Evolutionary conservation across 2,113 vertebrate genomes (phyloP).

Genomic region (Probosciger aterrimus): DNA sequence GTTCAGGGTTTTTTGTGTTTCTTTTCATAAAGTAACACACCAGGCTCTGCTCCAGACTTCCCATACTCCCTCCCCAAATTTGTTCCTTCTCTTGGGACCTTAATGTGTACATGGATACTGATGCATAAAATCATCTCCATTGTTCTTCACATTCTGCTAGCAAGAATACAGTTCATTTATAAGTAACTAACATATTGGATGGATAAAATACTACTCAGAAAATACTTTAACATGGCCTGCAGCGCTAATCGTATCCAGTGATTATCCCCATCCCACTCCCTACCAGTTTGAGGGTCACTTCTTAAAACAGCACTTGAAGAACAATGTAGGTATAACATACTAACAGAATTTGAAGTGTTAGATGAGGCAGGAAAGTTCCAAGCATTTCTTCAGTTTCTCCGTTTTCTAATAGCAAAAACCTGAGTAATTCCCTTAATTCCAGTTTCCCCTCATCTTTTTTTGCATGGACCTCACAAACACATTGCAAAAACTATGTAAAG

Average conservation of each 20-base stretch:
- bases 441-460: neutral
- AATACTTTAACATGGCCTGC: neutral
- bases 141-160: neutral
- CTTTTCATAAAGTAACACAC: neutral
- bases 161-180: neutral
- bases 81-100: neutral
- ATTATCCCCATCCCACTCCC: accelerated
- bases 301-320: neutral
- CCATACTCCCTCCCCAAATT: neutral
- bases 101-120: neutral
- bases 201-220: neutral
- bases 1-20: too few species aligned
- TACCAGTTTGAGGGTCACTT: neutral
- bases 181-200: neutral
- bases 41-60: neutral
- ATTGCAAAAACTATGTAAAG: neutral
- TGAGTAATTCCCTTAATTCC: neutral
- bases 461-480: neutral
- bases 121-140: neutral
- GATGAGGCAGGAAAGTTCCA: neutral
- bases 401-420: neutral
- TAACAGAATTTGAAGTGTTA: neutral
- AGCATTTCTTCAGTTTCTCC: neutral
- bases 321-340: neutral
- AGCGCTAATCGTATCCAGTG: neutral